A percentile compares a stretch with the other conserved stretches of the same genome.
Evolutionary conservation across 2,113 vertebrate genomes (phyloP).

Genomic region (Beaufortia kweichowensis): DNA sequence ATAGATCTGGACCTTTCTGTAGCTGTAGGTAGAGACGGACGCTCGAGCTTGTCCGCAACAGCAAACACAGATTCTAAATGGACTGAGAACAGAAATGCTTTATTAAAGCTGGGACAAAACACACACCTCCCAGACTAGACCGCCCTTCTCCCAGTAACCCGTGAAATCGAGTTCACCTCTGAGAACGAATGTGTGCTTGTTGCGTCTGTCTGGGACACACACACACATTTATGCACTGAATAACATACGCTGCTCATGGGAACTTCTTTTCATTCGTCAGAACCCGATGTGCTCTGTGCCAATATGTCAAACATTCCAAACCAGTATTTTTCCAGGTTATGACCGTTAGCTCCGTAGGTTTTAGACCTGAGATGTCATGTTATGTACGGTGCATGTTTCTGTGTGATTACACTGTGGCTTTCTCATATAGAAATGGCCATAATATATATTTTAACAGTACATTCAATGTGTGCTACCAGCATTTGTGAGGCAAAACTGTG

Average conservation of each 20-base stretch:
- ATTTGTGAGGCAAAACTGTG: neutral
- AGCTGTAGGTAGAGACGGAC: constrained; percentile 6
- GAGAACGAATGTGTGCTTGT: constrained; percentile 56
- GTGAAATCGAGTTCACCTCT: constrained; percentile 70
- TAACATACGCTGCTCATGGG: constrained; percentile 20
- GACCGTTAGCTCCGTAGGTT: no score
- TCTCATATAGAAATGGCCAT: constrained; percentile 23
- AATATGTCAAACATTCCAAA: no score
- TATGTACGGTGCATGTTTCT: constrained; percentile 3
- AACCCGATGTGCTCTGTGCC: no score
- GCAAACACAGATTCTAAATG: constrained; percentile 55
- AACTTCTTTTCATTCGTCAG: constrained; percentile 31
- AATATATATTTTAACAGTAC: constrained; percentile 7
- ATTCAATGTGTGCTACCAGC: constrained; percentile 6
- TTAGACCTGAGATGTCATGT: neutral
- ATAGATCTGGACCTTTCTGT: neutral
- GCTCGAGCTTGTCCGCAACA: constrained; percentile 34
- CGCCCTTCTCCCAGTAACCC: constrained; percentile 62
- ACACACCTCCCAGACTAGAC: constrained; percentile 34
- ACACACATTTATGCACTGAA: constrained; percentile 30
- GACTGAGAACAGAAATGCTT: constrained; percentile 30
- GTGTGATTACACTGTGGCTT: constrained; percentile 10
- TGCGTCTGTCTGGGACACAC: constrained; percentile 43
- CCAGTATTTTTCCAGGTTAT: no score
- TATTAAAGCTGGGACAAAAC: constrained; percentile 46